Evolutionary conservation across 2,113 vertebrate genomes (phyloP).

Genomic region (Dipodomys merriami): DNA sequence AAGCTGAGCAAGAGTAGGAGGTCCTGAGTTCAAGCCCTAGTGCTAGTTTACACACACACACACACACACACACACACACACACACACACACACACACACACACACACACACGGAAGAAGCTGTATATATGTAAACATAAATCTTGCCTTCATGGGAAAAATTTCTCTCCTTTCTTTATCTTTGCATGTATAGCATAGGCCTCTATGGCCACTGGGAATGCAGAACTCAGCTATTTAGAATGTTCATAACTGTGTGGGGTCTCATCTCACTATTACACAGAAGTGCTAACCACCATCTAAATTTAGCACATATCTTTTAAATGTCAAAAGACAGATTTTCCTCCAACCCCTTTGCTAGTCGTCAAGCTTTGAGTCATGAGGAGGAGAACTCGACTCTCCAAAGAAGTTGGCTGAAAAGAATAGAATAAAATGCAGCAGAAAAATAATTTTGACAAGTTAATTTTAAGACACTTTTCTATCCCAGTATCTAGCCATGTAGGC

Average conservation of each 20-base stretch:
- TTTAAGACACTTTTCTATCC: slow-evolving; percentile 52
- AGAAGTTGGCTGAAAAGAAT: slow-evolving; percentile 70
- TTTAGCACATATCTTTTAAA: slow-evolving; percentile 80
- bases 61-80: no score
- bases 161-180: background rate
- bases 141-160: background rate
- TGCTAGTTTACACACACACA: no score
- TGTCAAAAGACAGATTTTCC: slow-evolving; percentile 82
- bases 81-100: no score
- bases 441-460: slow-evolving; percentile 61
- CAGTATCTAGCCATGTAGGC: slow-evolving; percentile 37
- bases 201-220: background rate
- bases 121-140: background rate
- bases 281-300: slow-evolving; percentile 77
- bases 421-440: slow-evolving; percentile 56
- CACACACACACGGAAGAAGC: background rate
- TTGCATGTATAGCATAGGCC: background rate
- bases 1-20: no score
- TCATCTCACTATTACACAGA: slow-evolving; percentile 75
- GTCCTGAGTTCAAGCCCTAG: no score
- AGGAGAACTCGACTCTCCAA: slow-evolving; percentile 66
- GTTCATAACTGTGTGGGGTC: slow-evolving; percentile 62
- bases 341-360: slow-evolving; percentile 67
- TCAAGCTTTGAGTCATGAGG: slow-evolving; percentile 74
- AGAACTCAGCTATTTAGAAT: slow-evolving; percentile 48